Evolutionary conservation across 1,140 invertebrate genomes (phyloP), one percentile per base, ranked within the genome.

Genomic region (Calycopis cecrops): DNA sequence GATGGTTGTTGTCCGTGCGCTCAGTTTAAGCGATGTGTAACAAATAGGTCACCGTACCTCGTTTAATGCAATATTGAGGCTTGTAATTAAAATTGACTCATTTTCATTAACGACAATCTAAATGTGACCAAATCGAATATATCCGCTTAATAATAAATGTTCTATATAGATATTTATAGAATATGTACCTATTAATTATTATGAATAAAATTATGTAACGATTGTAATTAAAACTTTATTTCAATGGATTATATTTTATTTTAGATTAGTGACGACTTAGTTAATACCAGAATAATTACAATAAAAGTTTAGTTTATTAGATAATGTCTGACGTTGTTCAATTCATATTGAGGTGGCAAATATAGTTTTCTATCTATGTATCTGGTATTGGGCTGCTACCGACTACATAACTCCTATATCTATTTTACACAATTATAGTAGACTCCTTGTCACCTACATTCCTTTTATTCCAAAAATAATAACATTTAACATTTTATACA

Each of bases 161-260:
- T 81, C 80, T 84, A 83, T 82, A 85, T 82, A 82, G 79, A 80
- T 84, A 84, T 84, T 83, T 84, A 83, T 81, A 84, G 78, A 86
- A 79, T 81, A 84, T 84, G 75, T 81, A 83, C 72, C 73, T 82
- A 86, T 83, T 83, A 79, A 81, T 78, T 78, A 80, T 77, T 79
- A 80, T 76, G 69, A 85, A 67, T 80, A 83, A 78, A 79, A 84
- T 84, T 81, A 85, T 85, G 82, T 85, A 86, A 83, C 78, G 72
- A 86, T 75, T 86, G 83, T 86, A 86, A 86, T 86, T 86, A 86
- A 84, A 86, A 79, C 80, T 81, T 84, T 86, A 84, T 86, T 86
- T 86, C 74, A 82, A 85, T 44, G 44, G 16, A 48, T 47, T 63
- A 54, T 48, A 62, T 76, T 77, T 79, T 63, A 76, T 78, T 76